Conservation (phyloP, 2,113 vertebrate species). For the Engystomops pustulosus region DNA sequence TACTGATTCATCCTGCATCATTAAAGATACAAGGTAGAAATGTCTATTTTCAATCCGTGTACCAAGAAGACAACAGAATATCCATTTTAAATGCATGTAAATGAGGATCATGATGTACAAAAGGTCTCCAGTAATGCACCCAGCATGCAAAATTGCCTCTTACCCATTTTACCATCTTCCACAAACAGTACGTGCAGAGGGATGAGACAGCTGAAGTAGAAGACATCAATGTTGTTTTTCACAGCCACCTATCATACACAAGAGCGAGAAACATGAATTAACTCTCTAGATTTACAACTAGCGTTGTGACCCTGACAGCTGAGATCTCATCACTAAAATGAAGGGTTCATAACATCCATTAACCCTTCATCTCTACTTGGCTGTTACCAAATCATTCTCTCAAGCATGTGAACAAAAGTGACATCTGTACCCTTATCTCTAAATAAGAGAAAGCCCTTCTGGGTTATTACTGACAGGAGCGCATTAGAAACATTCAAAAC, state of each 20-base stretch:
- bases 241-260: slow-evolving; percentile 88
- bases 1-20: not conserved
- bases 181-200: slow-evolving; percentile 97
- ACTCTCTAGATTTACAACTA: slow-evolving; percentile 30
- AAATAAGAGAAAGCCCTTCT: slow-evolving; percentile 28
- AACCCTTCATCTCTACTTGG: slow-evolving; percentile 15
- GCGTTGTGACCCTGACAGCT: not conserved
- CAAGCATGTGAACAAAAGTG: slow-evolving; percentile 13
- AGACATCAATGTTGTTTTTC: slow-evolving; percentile 98
- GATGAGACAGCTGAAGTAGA: slow-evolving; percentile 98
- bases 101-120: not conserved
- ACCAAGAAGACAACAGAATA: not conserved
- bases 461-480: slow-evolving; percentile 12
- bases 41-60: not conserved
- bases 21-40: not conserved
- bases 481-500: not conserved
- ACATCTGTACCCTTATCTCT: slow-evolving; percentile 32
- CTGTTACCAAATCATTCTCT: slow-evolving; percentile 19
- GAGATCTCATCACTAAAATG: not conserved
- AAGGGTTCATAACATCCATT: slow-evolving; percentile 24
- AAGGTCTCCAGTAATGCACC: not conserved
- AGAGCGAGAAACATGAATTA: slow-evolving; percentile 48
- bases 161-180: slow-evolving; percentile 99
- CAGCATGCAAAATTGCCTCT: slow-evolving; percentile 46
- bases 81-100: not conserved